Evolutionary conservation across 37 sponge, comb jelly and placozoan species (phyloP).

Genomic region (Oscarella lobularis): DNA sequence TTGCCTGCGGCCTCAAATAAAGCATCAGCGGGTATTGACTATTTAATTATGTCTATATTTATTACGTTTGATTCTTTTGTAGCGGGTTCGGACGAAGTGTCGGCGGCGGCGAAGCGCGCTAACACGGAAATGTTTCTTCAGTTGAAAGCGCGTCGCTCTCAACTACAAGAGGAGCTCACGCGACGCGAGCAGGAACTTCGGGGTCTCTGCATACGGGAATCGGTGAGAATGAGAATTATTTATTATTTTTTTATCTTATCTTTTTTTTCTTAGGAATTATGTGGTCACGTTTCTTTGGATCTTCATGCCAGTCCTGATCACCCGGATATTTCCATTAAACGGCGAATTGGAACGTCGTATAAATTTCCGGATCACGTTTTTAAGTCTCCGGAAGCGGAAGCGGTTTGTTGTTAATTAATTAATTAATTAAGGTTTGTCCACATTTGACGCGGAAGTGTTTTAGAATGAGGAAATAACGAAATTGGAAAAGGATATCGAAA

Average conservation of each 20-base stretch:
- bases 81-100: neutral
- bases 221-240: neutral
- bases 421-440: no score
- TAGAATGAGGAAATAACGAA: neutral
- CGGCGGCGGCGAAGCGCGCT: neutral
- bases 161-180: neutral
- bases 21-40: no score
- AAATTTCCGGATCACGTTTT: neutral
- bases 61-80: neutral
- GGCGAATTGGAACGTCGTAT: neutral
- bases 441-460: neutral
- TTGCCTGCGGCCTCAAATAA: no score
- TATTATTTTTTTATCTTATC: no score
- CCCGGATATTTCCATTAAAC: neutral
- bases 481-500: neutral
- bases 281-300: no score
- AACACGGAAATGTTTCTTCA: neutral
- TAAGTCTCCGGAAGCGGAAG: constrained; percentile 2
- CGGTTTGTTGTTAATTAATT: no score
- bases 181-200: neutral
- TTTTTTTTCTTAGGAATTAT: no score
- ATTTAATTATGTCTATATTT: no score
- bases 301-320: neutral
- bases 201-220: neutral
- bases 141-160: neutral